phyloP scores from a whole-genome alignment of 2,888 invertebrate genomes.

The Cheilosia variabilis region DNA sequence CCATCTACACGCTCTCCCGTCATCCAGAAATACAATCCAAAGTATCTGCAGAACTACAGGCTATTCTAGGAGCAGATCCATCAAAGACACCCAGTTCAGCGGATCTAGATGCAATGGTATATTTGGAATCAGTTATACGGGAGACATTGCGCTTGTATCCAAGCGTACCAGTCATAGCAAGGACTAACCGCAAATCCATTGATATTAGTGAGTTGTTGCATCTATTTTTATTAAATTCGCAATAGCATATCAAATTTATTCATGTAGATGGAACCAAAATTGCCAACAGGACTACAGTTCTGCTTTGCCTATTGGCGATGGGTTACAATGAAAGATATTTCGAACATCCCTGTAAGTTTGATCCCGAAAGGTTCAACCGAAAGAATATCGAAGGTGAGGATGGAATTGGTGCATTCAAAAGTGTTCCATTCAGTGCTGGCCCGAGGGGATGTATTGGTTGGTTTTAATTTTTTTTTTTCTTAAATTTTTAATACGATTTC shows the following conservation, averaged over 20 bases:
- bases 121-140: conserved; percentile 79
- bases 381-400: conserved; percentile 48
- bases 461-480: not conserved
- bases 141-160: conserved; percentile 80
- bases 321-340: conserved; percentile 81
- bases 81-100: conserved; percentile 73
- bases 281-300: conserved; percentile 80
- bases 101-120: conserved; percentile 78
- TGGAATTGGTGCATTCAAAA: conserved; percentile 84
- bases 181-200: conserved; percentile 79
- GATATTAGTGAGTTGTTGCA: conserved; percentile 79
- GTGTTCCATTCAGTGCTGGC: conserved; percentile 87
- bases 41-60: conserved; percentile 84
- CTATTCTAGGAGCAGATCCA: conserved; percentile 83
- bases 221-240: not conserved
- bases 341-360: conserved; percentile 78
- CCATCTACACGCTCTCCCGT: conserved; percentile 84
- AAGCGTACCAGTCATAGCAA: conserved; percentile 80
- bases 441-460: conserved; percentile 84
- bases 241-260: not conserved
- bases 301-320: conserved; percentile 80
- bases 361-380: conserved; percentile 83
- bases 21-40: conserved; percentile 84
- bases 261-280: conserved; percentile 80
- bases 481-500: not conserved